Conservation (phyloP, 2,888 invertebrate genomes). For the Schizaphis graminum region DNA sequence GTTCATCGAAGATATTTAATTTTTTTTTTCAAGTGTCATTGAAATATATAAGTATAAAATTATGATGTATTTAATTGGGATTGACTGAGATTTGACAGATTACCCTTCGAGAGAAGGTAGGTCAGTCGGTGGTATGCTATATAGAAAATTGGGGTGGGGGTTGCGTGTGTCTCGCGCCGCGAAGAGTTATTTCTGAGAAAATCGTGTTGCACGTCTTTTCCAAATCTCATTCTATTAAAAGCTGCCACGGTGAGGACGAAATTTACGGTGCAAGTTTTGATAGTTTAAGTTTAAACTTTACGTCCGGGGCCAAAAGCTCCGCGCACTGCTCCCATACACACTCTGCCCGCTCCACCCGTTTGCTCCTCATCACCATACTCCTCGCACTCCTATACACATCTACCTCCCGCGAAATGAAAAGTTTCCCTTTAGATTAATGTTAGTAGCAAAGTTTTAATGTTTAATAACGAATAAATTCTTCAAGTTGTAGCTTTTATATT, state of each 20-base stretch:
- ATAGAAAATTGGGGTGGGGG: not conserved
- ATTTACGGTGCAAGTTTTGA: slow-evolving; percentile 66
- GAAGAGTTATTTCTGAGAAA: slow-evolving; percentile 59
- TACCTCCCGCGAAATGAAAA: slow-evolving; percentile 50
- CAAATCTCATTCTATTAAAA: slow-evolving; percentile 66
- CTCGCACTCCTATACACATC: not conserved
- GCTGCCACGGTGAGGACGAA: slow-evolving; percentile 63
- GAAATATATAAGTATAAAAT: not conserved
- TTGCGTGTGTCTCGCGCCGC: not conserved
- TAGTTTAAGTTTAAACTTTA: slow-evolving; percentile 66
- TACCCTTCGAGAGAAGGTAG: not conserved
- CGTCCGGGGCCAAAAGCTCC: slow-evolving; percentile 61
- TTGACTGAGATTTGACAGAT: not conserved
- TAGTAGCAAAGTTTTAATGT: slow-evolving; percentile 66
- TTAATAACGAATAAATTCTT: slow-evolving; percentile 66
- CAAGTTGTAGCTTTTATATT: slow-evolving; percentile 65
- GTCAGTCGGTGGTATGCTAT: not conserved
- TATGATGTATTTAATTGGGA: not conserved
- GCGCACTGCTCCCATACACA: not conserved
- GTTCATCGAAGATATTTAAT: not conserved
- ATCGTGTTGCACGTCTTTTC: slow-evolving; percentile 65
- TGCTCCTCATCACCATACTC: not conserved
- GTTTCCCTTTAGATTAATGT: slow-evolving; percentile 66
- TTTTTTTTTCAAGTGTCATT: not conserved
- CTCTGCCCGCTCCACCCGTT: not conserved